Evolutionary conservation across 2,888 invertebrate genomes (phyloP), one percentile per base, ranked within the genome.

Genomic region (Mimas tiliae): DNA sequence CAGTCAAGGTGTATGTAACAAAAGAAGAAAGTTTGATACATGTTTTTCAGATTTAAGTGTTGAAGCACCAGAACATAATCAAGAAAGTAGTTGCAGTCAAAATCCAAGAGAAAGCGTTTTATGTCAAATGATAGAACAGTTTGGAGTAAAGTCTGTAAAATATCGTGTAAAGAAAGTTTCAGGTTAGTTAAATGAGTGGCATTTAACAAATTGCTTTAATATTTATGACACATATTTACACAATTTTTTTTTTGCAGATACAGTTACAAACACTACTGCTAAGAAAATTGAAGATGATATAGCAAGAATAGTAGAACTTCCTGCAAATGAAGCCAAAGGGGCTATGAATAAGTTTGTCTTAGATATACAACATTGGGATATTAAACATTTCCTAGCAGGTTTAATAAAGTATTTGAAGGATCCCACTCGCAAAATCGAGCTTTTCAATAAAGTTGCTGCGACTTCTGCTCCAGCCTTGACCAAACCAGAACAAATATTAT

Each of bases 381-480:
- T 67, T 21, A 87, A 87, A 65, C 70, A 77, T 12, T 84, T 92
- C 66, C 65, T 91, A 63, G 66, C 72, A 2, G 90, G 83, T 1
- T 72, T 92, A 1, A 81, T 89, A 66, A 80, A 82, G 48, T 91
- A 85, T 72, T 76, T 92, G 34, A 82, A 74, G 53, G 75, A 86
- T 33, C 85, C 87, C 34, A 77, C 76, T 50, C 80, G 91, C 67
- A 91, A 88, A 76, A 69, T 69, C 6, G 90, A 90, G 72, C 70
- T 88, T 48, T 87, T 78, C 67, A 85, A 76, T 63, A 88, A 86
- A 79, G 65, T 80, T 0, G 63, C 21, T 47, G 67, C 71, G 4
- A 81, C 84, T 1, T 82, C 84, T 1, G 87, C 86, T 21, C 89
- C 91, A 9, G 74, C 85, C 0, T 91, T 93, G 89, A 88, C 89